Evolutionary conservation across 2,797 vertebrate genomes (phyloP).

Genomic region (Acipenser transmontanus): DNA sequence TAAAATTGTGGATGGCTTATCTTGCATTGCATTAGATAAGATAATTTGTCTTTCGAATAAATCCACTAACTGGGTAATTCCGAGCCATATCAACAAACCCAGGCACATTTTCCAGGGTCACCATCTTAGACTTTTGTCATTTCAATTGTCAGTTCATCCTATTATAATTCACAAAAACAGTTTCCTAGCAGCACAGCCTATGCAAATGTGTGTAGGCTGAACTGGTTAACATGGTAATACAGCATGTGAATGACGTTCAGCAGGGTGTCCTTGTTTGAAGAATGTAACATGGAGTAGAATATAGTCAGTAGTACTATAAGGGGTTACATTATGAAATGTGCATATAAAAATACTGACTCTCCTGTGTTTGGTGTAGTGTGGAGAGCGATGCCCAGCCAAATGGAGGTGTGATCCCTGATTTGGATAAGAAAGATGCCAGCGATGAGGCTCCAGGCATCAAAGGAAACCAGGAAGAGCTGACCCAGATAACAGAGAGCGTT

Average conservation of each 20-base stretch:
- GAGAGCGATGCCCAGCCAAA: slow-evolving; percentile 62
- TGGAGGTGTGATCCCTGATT: slow-evolving; percentile 53
- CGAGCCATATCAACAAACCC: too few species aligned
- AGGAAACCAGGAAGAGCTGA: slow-evolving; percentile 53
- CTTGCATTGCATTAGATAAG: too few species aligned
- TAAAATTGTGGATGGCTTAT: too few species aligned
- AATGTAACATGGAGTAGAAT: neutral
- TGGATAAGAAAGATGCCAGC: slow-evolving; percentile 51
- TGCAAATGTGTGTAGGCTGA: neutral
- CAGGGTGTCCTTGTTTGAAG: neutral
- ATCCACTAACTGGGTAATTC: too few species aligned
- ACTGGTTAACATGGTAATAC: neutral
- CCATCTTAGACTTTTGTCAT: too few species aligned
- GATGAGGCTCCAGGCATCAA: slow-evolving; percentile 50
- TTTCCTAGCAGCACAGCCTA: too few species aligned
- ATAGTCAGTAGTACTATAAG: neutral
- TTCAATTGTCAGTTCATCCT: too few species aligned
- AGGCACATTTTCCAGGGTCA: too few species aligned
- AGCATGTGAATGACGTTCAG: too few species aligned
- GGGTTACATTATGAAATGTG: neutral
- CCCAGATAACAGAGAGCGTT: slow-evolving; percentile 60
- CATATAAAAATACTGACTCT: slow-evolving; percentile 11
- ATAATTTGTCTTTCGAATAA: too few species aligned
- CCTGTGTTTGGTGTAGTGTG: slow-evolving; percentile 52
- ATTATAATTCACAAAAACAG: too few species aligned